A percentile compares a stretch with the other conserved stretches of the same genome.
phyloP scores from a whole-genome alignment of 1,140 invertebrate genomes.

The Anastrepha obliqua region DNA sequence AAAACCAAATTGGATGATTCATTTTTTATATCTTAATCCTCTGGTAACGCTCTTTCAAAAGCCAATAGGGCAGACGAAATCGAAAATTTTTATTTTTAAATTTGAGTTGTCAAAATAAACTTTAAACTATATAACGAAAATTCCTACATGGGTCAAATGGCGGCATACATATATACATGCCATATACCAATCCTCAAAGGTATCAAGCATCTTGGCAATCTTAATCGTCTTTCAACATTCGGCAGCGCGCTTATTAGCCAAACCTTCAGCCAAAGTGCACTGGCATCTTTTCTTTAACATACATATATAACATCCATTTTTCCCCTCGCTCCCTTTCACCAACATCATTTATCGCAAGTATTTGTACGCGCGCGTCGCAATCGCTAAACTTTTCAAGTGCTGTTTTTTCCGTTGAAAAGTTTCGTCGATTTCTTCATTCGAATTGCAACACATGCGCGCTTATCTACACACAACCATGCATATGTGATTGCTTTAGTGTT shows the following conservation, averaged over 20 bases:
- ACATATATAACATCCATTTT: background rate
- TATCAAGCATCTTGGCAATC: background rate
- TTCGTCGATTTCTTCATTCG: constrained; percentile 37
- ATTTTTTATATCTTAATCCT: no score
- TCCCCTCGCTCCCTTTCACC: background rate
- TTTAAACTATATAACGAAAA: no score
- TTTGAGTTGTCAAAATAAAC: no score
- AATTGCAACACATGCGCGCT: background rate
- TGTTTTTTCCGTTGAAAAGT: constrained; percentile 50
- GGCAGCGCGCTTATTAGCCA: constrained; percentile 1
- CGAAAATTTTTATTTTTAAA: no score
- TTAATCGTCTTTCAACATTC: background rate
- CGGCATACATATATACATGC: no score
- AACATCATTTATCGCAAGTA: background rate
- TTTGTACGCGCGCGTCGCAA: background rate
- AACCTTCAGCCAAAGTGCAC: constrained; percentile 14
- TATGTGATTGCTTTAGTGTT: background rate
- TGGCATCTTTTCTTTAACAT: background rate
- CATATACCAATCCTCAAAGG: no score
- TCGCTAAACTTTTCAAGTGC: constrained; percentile 17
- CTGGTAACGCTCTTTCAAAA: no score
- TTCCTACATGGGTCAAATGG: no score
- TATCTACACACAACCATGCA: background rate
- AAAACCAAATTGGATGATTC: no score
- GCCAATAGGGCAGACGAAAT: no score